Evolutionary conservation across 1,140 invertebrate species (phyloP), one percentile per base, ranked within the genome.

Genomic region (Oryctes rhinoceros): DNA sequence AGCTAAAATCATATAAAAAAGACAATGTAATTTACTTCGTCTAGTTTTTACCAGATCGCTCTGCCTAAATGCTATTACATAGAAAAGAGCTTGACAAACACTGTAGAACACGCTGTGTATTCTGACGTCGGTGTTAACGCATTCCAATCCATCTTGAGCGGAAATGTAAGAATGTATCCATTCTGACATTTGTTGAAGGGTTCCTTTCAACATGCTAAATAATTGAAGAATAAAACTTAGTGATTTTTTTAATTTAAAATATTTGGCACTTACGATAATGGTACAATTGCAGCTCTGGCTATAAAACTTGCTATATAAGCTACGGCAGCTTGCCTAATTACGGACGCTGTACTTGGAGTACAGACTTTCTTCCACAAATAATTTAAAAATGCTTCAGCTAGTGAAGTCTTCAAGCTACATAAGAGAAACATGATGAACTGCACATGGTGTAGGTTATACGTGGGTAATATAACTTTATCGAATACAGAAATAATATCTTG

Each of bases 81-180:
- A 97, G 87, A 99, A 98, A 44, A 98, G 89, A 0, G 94, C 92
- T 88, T 98, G 96, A 85, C 96, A 97, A 11, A 97, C 92, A 15
- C 94, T 92, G 87, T 97, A 97, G 88, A 98, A 99, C 1, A 97
- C 92, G 39, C 91, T 90, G 87, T 99, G 96, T 4, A 93, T 90
- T 85, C 92, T 91, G 1, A 89, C 81, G 81, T 91, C 90, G 77
- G 89, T 86, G 85, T 91, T 89, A 20, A 87, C 80, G 82, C 85
- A 84, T 81, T 90, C 87, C 75, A 88, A 82, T 78, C 86, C 87
- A 84, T 93, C 91, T 81, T 91, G 90, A 81, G 87, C 90, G 49
- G 90, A 88, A 18, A 96, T 93, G 85, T 97, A 96, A 71, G 87
- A 86, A 83, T 96, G 93, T 62, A 95, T 91, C 94, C 94, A 97